Evolutionary conservation across 2,888 invertebrate genomes (phyloP).

Genomic region (Lordiphosa andalusiaca): DNA sequence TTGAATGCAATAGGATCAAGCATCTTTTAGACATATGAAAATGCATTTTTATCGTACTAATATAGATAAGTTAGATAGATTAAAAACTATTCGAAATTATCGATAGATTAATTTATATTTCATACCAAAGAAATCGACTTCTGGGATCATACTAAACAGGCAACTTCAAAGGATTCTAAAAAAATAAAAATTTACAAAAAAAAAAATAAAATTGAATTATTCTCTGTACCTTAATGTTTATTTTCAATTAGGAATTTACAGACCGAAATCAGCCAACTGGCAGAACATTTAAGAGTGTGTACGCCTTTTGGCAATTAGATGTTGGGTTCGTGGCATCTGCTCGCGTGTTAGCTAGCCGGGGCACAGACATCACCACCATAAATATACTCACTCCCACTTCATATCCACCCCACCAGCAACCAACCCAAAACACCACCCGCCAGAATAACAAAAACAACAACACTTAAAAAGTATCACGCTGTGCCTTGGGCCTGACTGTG

Average conservation of each 20-base stretch:
- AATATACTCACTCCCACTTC: conserved; percentile 13
- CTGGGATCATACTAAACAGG: background rate
- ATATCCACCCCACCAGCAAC: conserved; percentile 13
- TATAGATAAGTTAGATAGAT: no score
- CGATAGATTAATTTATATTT: no score
- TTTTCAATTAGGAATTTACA: conserved; percentile 58
- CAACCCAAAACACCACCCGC: conserved; percentile 15
- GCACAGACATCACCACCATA: conserved; percentile 43
- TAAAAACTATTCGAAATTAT: no score
- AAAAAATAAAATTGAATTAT: conserved; percentile 18
- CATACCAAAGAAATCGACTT: no score
- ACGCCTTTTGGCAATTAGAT: conserved; percentile 65
- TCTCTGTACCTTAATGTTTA: conserved; percentile 47
- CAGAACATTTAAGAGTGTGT: conserved; percentile 38
- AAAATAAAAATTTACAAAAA: conserved; percentile 10
- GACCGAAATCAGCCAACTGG: no score
- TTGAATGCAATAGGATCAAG: no score
- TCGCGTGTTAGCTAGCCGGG: conserved; percentile 62
- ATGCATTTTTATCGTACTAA: no score
- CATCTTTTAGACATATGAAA: background rate
- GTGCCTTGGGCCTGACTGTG: conserved; percentile 39
- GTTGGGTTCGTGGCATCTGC: conserved; percentile 59
- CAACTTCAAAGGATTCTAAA: conserved; percentile 18
- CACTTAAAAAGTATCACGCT: conserved; percentile 70
- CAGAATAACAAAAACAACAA: conserved; percentile 42